phyloP scores from a whole-genome alignment of 2,113 vertebrate species.

The Zootoca vivipara region DNA sequence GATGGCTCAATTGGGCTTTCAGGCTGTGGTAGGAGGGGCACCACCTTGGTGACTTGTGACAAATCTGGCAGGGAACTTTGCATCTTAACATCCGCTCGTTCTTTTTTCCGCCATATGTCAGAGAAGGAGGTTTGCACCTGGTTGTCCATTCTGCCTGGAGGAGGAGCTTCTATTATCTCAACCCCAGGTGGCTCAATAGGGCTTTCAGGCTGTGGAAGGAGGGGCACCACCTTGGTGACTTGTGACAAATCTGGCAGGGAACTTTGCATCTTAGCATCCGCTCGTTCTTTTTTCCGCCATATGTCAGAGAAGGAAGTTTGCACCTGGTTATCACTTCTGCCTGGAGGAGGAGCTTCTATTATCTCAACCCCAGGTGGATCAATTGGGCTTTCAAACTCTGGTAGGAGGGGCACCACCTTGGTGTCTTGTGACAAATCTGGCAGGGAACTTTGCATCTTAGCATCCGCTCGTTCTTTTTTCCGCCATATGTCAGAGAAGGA shows the following conservation, averaged over 20 bases:
- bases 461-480: not conserved
- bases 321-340: not conserved
- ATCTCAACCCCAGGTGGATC: not conserved
- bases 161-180: not conserved
- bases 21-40: not conserved
- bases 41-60: not conserved
- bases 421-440: not conserved
- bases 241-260: not conserved
- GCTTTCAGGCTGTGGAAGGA: not conserved
- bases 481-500: not conserved
- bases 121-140: not conserved
- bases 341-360: not conserved
- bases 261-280: not conserved
- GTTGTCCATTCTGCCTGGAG: not conserved
- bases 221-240: not conserved
- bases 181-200: not conserved
- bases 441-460: not conserved
- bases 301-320: not conserved
- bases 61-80: not conserved
- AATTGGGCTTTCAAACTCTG: not conserved
- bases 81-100: not conserved
- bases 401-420: not conserved
- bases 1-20: not conserved
- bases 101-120: not conserved
- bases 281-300: not conserved